Evolutionary conservation across 30 jellyfish, hydroid and myxozoan genomes (phyloP), one percentile per base, ranked within the genome.

Genomic region (Hydractinia symbiolongicarpus): DNA sequence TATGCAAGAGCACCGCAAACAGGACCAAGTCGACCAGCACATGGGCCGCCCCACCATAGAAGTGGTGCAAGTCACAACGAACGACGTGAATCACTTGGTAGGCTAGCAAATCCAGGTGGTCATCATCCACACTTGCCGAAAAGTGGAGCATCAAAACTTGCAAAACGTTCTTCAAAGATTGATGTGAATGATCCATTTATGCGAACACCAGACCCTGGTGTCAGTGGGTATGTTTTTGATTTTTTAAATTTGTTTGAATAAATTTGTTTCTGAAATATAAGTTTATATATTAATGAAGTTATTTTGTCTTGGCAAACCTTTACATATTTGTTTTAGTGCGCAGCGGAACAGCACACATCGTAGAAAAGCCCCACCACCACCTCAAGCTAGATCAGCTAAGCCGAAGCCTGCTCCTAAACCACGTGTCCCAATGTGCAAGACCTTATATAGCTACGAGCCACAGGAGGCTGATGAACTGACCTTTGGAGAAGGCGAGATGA

Each of bases 181-280:
- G 95, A 84, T 66, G 58, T 16, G 55, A 84, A 84, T 53, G 95
- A 82, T 16, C 90, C 76, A 14, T 92, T 86, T 56, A 92, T 92
- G 98, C 62, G 83, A 75, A 87, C 98, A 16, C 98, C 98, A 8
- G 98, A 92, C 71, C 88, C 98, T 11, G 98, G 98, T 3, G 91
- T 81, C 54, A 87, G 98, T 79, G 98, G 98, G 98, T 92, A 83
- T 21, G 96, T 55, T 8, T 71, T 9, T 16, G 69, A 58, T 58
- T 58, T 58, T 58, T 16, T 16, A 58, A 13, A 58, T 16, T 58
- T 13, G 19, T 16, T 1, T 1, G 15, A 58, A 30, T 30, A 30
- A 30, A 30, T 30, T 30, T 30, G 44, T 30, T 30, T 30, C 44
- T 2, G 44, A 30, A 30, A 30, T 30, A 30, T 30, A 92, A 84